Base-by-base conservation (phyloP, 2,113 vertebrate species). In the Promerops cafer region DNA sequence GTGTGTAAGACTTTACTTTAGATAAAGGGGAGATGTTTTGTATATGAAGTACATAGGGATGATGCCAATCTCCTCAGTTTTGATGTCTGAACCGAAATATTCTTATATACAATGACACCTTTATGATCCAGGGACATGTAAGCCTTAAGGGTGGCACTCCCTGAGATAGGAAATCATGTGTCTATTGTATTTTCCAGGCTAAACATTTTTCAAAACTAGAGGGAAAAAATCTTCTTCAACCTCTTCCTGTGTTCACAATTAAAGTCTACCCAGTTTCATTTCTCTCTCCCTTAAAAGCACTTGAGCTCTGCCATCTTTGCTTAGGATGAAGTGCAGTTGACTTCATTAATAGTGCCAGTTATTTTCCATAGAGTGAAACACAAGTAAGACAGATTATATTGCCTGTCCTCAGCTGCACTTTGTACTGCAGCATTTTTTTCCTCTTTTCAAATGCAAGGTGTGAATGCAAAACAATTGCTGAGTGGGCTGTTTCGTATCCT, bases 291-390 rank as follows among this genome's bases (percentile, higher is more conserved):
- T 74, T 31, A 87, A 27, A 82, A 89, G 17, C 35, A 65, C n/a
- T 60, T 61, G 49, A 89, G 70, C 90, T 94, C 83, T 94, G 69
- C 80, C 69, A 82, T 89, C 72, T 95, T 95, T 95, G 53, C 83
- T 89, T 87, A 91, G 47, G 47, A 88, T 95, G 90, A 92, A 94
- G 71, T 76, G 71, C 83, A 96, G 90, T 11, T 94, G 74, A 80
- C 42, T 77, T 94, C 94, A 83, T 93, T 95, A 93, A 54, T 18
- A 68, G 75, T 83, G 85, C 86, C 88, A 92, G 75, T 52, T 91
- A 72, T 47, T 94, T 97, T 96, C 94, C 95, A 83, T 83, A 93
- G 94, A 95, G 79, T 93, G 90, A 95, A 96, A 93, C 65, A 89
- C 82, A 66, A 91, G 69, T n/a, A 53, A 93, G 23, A 52, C 26